Conservation (phyloP, 2,797 vertebrate genomes). For the Enteromius fasciolatus region DNA sequence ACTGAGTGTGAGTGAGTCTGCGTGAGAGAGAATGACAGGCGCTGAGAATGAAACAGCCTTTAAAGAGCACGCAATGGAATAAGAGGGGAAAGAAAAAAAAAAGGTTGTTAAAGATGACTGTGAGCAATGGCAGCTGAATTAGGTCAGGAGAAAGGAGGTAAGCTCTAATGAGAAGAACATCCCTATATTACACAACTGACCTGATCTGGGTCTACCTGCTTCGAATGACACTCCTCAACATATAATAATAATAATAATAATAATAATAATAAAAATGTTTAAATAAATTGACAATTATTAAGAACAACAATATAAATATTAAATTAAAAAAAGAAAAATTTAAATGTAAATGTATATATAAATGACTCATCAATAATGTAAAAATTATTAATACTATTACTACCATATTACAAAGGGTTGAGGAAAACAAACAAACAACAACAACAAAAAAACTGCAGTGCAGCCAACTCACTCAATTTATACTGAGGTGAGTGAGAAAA, state of each 20-base stretch:
- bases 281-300: neutral
- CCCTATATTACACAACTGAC: constrained; percentile 14
- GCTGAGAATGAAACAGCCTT: neutral
- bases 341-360: too few relatives aligned
- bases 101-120: constrained; percentile 13
- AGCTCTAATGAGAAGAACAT: constrained; percentile 26
- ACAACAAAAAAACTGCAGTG: neutral
- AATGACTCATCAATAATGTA: too few relatives aligned
- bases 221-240: neutral
- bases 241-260: too few relatives aligned
- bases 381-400: neutral
- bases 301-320: neutral
- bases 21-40: neutral
- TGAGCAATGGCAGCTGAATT: constrained; percentile 30
- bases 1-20: neutral
- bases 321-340: neutral
- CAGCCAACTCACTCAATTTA: neutral
- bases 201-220: constrained; percentile 2
- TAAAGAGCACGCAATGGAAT: neutral
- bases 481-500: neutral
- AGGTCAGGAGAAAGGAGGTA: constrained; percentile 34
- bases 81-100: neutral
- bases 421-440: too few relatives aligned
- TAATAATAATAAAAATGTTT: neutral
- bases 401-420: too few relatives aligned